Base-by-base conservation (phyloP, 2,888 invertebrate species). In the Drosophila hamatofila region DNA sequence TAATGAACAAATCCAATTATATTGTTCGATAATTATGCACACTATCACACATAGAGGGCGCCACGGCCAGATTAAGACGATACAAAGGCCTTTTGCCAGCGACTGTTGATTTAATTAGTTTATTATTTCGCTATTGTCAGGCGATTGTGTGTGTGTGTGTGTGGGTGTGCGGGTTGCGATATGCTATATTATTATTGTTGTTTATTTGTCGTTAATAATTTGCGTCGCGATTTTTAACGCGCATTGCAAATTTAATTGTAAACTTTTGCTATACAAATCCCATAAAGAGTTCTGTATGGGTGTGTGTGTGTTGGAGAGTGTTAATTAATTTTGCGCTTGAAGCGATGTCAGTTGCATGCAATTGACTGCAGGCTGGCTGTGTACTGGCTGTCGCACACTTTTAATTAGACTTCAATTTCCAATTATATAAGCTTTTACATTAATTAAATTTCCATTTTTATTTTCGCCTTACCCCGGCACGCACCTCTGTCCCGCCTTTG, bases 391-490 rank as follows among this genome's bases (percentile, higher is more conserved):
- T 74, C 75, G 74, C 83, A 64, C 78, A 79, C 77, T 74, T 88
- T 88, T 84, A 84, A 84, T 88, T 86, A 86, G 87, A 86, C 81
- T 87, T 86, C 74, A 72, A 70, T 79, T 86, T 88, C 66, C 76
- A 87, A 79, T 81, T 84, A 77, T 79, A 65, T 80, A 78, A 77
- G 86, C 81, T 83, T 85, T 91, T 83, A 78, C 79, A 85, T 82
- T 91, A 91, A 91, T 91, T 89, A 91, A 88, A 91, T 91, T 91
- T 88, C 83, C 91, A 88, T 89, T 91, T 84, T 81, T 79, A 81
- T 71, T 66, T 67, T 63, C 46, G 46, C 64, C 54, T n/a, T 27
- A 16, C 9, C 57, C 41, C 35, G 48, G 12, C 21, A 35, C 21
- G 42, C 33, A 25, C 51, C 33, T 4, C 8, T 9, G n/a, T 0